Conservation (phyloP, 2,888 invertebrate genomes). For the Eurois occulta region DNA sequence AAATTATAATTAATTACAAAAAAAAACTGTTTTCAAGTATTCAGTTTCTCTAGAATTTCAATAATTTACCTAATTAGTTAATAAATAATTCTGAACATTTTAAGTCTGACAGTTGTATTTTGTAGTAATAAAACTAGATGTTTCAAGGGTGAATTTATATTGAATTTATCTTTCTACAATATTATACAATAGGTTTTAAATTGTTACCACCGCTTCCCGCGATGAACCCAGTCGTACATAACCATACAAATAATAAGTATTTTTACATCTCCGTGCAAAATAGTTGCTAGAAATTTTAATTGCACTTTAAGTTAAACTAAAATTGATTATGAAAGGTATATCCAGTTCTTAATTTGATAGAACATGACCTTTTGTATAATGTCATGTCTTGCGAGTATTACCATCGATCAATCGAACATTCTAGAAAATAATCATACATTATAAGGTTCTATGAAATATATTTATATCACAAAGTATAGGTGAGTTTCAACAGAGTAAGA, state of each 20-base stretch:
- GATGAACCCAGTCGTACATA: conserved; percentile 65
- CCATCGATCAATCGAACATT: conserved; percentile 53
- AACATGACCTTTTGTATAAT: conserved; percentile 60
- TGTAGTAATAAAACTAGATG: conserved; percentile 73
- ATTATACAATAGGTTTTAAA: conserved; percentile 87
- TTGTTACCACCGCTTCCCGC: conserved; percentile 71
- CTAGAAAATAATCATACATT: conserved; percentile 63
- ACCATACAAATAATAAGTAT: conserved; percentile 65
- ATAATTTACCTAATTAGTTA: conserved; percentile 21
- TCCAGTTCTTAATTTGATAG: conserved; percentile 62
- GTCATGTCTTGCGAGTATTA: conserved; percentile 60
- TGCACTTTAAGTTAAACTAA: conserved; percentile 77
- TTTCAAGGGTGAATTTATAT: conserved; percentile 88
- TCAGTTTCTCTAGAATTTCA: conserved; percentile 16
- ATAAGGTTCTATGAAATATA: conserved; percentile 64
- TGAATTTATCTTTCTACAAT: conserved; percentile 89
- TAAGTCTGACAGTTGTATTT: conserved; percentile 26
- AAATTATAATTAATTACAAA: conserved; percentile 36
- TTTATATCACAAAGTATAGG: conserved; percentile 79
- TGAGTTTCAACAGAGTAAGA: conserved; percentile 74
- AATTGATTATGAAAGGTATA: conserved; percentile 66
- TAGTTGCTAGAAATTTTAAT: conserved; percentile 76
- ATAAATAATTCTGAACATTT: conserved; percentile 26
- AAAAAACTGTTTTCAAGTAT: conserved; percentile 44
- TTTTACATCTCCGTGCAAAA: conserved; percentile 77